Conservation (phyloP, 2,113 vertebrate species). For the Corapipo altera region DNA sequence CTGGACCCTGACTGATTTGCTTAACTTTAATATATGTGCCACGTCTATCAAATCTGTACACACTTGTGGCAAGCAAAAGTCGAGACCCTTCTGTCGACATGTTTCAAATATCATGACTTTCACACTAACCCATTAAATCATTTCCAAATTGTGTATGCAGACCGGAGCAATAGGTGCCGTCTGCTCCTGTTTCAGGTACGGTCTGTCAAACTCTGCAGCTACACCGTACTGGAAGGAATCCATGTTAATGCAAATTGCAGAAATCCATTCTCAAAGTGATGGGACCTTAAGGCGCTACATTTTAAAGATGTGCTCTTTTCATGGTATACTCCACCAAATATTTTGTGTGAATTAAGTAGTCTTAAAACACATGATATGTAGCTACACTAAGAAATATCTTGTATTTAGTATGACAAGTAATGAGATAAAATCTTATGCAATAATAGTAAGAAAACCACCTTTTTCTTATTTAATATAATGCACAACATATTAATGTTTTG, state of each 20-base stretch:
- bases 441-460: background rate
- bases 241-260: background rate
- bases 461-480: background rate
- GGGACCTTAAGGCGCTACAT: background rate
- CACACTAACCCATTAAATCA: background rate
- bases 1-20: background rate
- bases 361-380: background rate
- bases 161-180: background rate
- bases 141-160: background rate
- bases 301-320: background rate
- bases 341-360: background rate
- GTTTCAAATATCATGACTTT: background rate
- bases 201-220: background rate
- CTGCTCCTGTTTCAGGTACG: background rate
- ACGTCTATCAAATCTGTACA: background rate
- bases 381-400: background rate
- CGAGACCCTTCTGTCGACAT: background rate
- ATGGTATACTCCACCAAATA: background rate
- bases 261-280: background rate
- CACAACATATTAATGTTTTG: background rate
- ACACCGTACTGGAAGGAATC: background rate
- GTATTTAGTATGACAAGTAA: background rate
- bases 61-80: background rate
- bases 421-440: background rate
- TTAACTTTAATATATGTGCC: background rate